Evolutionary conservation across 2,888 invertebrate genomes (phyloP).

Genomic region (Linyphia triangularis): DNA sequence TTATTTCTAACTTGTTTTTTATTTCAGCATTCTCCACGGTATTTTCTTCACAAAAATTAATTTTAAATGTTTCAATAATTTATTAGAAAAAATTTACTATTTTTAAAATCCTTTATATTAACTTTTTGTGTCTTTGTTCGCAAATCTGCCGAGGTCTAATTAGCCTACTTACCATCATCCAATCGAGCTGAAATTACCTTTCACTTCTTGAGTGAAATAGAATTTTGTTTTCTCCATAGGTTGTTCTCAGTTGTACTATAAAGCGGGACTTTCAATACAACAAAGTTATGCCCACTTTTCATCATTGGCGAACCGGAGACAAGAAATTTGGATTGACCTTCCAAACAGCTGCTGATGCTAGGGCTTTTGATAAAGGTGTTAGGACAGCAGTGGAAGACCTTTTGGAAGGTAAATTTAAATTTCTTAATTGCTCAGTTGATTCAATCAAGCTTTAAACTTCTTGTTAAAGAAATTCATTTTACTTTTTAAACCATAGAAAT

Average conservation of each 20-base stretch:
- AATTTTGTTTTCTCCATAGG: conserved; percentile 82
- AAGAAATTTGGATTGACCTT: conserved; percentile 97
- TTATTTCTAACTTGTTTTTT: no score
- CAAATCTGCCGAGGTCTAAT: no score
- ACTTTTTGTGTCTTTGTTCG: no score
- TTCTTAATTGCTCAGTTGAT: no score
- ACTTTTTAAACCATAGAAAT: no score
- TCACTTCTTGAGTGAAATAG: background rate
- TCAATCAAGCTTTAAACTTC: no score
- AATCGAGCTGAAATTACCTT: no score
- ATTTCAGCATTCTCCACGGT: no score
- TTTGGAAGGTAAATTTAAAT: conserved; percentile 49
- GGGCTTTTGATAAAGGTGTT: conserved; percentile 95
- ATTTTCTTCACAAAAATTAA: no score
- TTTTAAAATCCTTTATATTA: no score
- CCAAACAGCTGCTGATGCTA: conserved; percentile 94
- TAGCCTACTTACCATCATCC: no score
- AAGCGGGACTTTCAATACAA: conserved; percentile 97
- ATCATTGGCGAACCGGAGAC: conserved; percentile 97
- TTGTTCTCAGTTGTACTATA: conserved; percentile 94
- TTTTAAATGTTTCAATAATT: background rate
- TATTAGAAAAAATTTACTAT: background rate
- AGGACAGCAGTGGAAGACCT: conserved; percentile 66
- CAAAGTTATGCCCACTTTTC: conserved; percentile 98
- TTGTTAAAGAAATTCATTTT: no score